These are phyloP conservation scores for Himalopsyche phryganea DNA, from an alignment of 1,140 invertebrate species.

Conservation along the genomic window DNA sequence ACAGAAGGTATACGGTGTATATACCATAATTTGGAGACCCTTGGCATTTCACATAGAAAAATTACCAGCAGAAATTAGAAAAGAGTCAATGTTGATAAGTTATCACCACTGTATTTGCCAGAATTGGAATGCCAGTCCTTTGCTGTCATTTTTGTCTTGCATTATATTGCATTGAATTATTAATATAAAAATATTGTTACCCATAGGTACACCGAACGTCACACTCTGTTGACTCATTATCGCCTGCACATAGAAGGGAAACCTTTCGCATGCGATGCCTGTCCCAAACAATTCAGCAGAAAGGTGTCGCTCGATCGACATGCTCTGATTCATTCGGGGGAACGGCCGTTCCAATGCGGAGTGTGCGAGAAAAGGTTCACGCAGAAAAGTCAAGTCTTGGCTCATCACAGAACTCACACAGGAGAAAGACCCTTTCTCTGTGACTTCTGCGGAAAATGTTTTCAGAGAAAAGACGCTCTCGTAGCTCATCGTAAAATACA, in stretches of 20 bases:
- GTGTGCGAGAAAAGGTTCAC: constrained; percentile 63
- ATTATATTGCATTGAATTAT: too few species aligned
- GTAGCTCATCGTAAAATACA: constrained; percentile 29
- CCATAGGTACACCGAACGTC: constrained; percentile 35
- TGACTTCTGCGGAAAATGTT: constrained; percentile 64
- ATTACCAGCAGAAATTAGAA: too few species aligned
- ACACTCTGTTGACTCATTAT: constrained; percentile 48
- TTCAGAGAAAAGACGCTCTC: constrained; percentile 41
- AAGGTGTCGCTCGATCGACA: constrained; percentile 46
- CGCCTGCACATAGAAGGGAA: constrained; percentile 29
- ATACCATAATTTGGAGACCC: too few species aligned
- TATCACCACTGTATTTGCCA: too few species aligned
- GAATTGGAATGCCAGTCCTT: too few species aligned
- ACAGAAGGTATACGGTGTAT: too few species aligned
- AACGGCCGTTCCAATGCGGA: constrained; percentile 63
- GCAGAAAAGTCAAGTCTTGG: constrained; percentile 56
- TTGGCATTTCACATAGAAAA: too few species aligned
- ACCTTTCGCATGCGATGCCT: constrained; percentile 20
- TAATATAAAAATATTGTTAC: too few species aligned
- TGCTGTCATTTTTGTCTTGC: too few species aligned
- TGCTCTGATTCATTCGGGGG: constrained; percentile 61
- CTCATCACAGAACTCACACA: constrained; percentile 59
- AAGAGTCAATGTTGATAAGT: too few species aligned
- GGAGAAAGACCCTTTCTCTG: constrained; percentile 62
- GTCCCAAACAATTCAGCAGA: constrained; percentile 28